Percentiles rank a stretch among this genome's conserved stretches.
Evolutionary conservation across 1,140 invertebrate species (phyloP).

Genomic region (Drosophila sproati): DNA sequence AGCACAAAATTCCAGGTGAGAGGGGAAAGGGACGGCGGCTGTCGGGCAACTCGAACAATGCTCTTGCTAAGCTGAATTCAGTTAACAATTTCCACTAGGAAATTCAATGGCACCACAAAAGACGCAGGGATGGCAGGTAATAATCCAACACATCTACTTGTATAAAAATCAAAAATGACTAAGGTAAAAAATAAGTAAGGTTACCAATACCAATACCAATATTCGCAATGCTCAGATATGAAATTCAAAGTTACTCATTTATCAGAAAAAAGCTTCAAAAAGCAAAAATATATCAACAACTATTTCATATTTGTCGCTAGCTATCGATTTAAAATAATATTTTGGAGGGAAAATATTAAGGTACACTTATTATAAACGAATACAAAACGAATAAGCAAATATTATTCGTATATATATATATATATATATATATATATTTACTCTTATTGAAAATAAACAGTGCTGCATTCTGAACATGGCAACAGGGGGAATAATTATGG

Average conservation of each 20-base stretch:
- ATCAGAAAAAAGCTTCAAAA: no score
- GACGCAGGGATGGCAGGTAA: background rate
- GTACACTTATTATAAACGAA: no score
- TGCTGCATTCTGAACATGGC: background rate
- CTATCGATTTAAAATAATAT: no score
- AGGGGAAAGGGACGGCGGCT: background rate
- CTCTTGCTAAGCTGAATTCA: constrained; percentile 5
- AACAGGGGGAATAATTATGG: background rate
- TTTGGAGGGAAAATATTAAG: no score
- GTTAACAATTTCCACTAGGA: constrained; percentile 19
- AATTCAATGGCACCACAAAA: constrained; percentile 4
- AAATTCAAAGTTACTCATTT: no score
- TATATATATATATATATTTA: background rate
- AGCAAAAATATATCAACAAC: no score
- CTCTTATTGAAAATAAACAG: constrained; percentile 5
- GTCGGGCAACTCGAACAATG: constrained; percentile 8
- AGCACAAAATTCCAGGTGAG: constrained; percentile 1
- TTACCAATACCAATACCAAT: no score
- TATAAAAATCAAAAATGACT: background rate
- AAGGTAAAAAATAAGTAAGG: no score
- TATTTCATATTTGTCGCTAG: no score
- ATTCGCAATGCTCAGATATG: no score
- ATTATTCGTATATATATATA: background rate
- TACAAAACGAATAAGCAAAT: background rate
- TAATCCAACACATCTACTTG: background rate